These are phyloP conservation scores for Nipponacmea schrenckii DNA, from an alignment of 2,888 invertebrate species.

Conservation along the genomic window DNA sequence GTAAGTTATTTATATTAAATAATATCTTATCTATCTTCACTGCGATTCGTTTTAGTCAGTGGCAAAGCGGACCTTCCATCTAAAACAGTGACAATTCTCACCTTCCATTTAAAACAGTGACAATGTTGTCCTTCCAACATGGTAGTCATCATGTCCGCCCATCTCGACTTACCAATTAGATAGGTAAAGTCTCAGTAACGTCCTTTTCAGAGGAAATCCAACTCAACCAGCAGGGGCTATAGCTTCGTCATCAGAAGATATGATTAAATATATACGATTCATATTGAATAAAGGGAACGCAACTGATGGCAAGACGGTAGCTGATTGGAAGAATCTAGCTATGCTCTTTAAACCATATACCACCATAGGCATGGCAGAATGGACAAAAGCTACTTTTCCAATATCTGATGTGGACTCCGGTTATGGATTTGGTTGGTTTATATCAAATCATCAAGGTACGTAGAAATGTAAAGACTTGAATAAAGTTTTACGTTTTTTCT, in stretches of 20 bases:
- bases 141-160: no score
- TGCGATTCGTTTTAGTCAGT: no score
- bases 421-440: conserved; percentile 24
- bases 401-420: conserved; percentile 1
- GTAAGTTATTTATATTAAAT: no score
- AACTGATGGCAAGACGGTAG: conserved; percentile 24
- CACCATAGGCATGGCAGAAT: conserved; percentile 17
- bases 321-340: conserved; percentile 25
- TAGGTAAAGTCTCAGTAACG: no score
- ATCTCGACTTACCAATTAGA: no score
- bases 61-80: no score
- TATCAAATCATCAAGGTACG: conserved; percentile 17
- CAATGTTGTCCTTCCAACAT: no score
- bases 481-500: no score
- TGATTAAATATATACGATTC: conserved; percentile 55
- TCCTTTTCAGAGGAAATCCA: not conserved
- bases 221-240: conserved; percentile 23
- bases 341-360: conserved; percentile 25
- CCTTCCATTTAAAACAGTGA: no score
- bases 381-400: conserved; percentile 19
- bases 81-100: no score
- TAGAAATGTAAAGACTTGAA: no score
- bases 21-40: no score
- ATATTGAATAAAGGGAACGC: conserved; percentile 37
- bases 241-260: conserved; percentile 42